Conservation (phyloP, 2,888 invertebrate species). For the Zygaena filipendulae region DNA sequence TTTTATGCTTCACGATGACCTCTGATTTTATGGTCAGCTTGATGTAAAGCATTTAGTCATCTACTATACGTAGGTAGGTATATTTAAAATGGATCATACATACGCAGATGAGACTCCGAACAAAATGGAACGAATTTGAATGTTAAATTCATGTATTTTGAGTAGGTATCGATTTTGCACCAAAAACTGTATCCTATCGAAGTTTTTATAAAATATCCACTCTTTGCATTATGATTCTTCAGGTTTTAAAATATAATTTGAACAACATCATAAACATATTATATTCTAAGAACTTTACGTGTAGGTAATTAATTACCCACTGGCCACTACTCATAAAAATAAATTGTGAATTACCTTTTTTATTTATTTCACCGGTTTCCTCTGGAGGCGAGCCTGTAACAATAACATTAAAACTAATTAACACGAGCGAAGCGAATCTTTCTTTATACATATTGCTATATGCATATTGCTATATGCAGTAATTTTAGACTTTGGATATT, state of each 20-base stretch:
- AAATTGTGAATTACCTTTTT: slow-evolving; percentile 64
- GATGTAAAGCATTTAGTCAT: slow-evolving; percentile 37
- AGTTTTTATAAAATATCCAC: too few relatives aligned
- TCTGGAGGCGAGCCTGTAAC: slow-evolving; percentile 54
- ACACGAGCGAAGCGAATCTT: slow-evolving; percentile 12
- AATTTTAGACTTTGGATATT: too few relatives aligned
- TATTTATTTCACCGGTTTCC: slow-evolving; percentile 46
- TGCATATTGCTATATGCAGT: too few relatives aligned
- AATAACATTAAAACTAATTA: too few relatives aligned
- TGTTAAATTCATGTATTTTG: slow-evolving; percentile 38
- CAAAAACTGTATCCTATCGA: slow-evolving; percentile 15
- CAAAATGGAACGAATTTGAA: slow-evolving; percentile 50
- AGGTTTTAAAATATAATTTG: too few relatives aligned
- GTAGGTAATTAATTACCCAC: too few relatives aligned
- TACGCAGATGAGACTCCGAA: slow-evolving; percentile 51
- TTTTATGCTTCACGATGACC: slow-evolving; percentile 50
- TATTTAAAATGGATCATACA: slow-evolving; percentile 34
- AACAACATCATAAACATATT: too few relatives aligned
- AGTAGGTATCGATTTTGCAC: neutral
- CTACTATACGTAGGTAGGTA: neutral
- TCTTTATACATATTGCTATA: too few relatives aligned
- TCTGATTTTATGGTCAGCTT: slow-evolving; percentile 37
- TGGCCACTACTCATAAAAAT: too few relatives aligned
- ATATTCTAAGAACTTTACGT: too few relatives aligned
- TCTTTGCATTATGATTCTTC: too few relatives aligned